phyloP scores from a whole-genome alignment of 2,888 invertebrate genomes.

The Tholera decimalis region DNA sequence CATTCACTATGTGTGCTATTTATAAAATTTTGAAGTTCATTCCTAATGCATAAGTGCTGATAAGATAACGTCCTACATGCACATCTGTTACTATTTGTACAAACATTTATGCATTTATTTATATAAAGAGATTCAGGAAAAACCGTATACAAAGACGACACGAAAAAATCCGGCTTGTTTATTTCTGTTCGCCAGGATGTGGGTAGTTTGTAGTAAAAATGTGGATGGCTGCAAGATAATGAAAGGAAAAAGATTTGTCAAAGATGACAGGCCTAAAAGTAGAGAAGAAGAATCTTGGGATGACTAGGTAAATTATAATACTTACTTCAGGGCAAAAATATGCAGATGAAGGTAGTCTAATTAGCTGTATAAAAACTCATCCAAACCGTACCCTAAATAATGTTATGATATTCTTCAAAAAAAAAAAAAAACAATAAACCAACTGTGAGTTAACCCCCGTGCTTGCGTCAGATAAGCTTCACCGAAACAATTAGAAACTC shows the following conservation, averaged over 20 bases:
- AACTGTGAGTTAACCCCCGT: constrained; percentile 21
- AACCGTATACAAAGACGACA: neutral
- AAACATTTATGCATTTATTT: neutral
- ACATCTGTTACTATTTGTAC: constrained; percentile 10
- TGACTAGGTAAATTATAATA: too few relatives aligned
- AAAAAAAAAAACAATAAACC: constrained; percentile 42
- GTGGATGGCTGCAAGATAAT: too few relatives aligned
- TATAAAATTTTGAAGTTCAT: constrained; percentile 35
- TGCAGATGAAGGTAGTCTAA: constrained; percentile 19
- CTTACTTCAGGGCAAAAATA: neutral
- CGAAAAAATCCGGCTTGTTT: constrained; percentile 3
- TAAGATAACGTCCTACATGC: constrained; percentile 21
- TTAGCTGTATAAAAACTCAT: neutral
- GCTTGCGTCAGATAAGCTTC: constrained; percentile 29
- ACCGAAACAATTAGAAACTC: constrained; percentile 41
- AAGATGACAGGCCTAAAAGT: too few relatives aligned
- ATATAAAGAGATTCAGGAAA: neutral
- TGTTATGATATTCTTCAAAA: constrained; percentile 6
- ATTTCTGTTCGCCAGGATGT: constrained; percentile 11
- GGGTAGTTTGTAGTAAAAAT: constrained; percentile 14
- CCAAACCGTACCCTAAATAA: neutral
- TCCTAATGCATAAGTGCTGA: constrained; percentile 20
- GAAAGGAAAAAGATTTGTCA: too few relatives aligned
- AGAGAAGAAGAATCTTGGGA: too few relatives aligned
- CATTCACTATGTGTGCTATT: constrained; percentile 19